Evolutionary conservation across 2,888 invertebrate genomes (phyloP), one percentile per base, ranked within the genome.

Genomic region (Ophion ventricosus): DNA sequence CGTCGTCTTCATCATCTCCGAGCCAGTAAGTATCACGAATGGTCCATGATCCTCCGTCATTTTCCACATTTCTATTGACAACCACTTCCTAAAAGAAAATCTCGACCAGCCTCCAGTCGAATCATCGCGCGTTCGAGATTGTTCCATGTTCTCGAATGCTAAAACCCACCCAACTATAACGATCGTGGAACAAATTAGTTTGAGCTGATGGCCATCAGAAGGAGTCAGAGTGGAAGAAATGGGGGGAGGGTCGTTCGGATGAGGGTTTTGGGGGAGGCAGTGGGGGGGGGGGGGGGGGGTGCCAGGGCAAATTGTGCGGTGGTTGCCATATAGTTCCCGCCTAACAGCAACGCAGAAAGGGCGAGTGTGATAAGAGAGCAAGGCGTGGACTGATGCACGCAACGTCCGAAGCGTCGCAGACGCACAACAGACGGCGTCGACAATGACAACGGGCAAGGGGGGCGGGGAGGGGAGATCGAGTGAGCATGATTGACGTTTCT

Each of bases 401-500:
- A 74, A 73, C 73, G 74, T 74, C 67, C 73, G 59, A 63, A 49
- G 67, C 74, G 49, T 74, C 56, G 64, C 84, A 72, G 74, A 75
- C 75, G 49, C 49, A 73, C 80, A 80, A 82, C 86, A 87, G 84
- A 85, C 84, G 76, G 78, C 73, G 70, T 72, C 70, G 56, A 57
- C 70, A 43, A 11, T 23, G 40, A 43, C 35, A 64, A n/a, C 40
- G 49, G 29, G 17, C 69, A 26, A 61, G 23, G 11, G 61, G 43
- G 23, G 23, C 67, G 69, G 43, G 25, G 26, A 3, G 54, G 57
- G 23, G 85, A 85, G 87, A 85, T 86, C 85, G 86, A 86, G 83
- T 80, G 85, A 75, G 75, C 40, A 49, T 87, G 87, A 87, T 87
- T 87, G 87, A 87, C 87, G 84, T 78, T 64, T 74, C 74, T 83